Evolutionary conservation across 2,113 vertebrate species (phyloP).

Genomic region (Heliornis fulica): DNA sequence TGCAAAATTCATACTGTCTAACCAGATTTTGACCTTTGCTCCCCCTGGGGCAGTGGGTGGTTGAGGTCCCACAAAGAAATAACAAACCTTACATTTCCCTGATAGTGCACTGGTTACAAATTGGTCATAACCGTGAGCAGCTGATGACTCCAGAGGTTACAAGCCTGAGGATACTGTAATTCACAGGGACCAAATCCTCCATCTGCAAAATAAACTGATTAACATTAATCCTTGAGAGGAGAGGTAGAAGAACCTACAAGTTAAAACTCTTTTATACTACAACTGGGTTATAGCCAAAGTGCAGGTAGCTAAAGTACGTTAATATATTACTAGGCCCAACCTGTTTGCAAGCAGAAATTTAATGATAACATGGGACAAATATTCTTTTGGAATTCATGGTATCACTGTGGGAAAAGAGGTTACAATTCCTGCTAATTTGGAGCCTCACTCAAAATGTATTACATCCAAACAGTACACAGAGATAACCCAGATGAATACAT

Average conservation of each 20-base stretch:
- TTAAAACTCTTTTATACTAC: not conserved
- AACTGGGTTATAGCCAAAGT: not conserved
- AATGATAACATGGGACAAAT: not conserved
- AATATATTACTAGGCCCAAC: not conserved
- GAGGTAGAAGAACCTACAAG: not conserved
- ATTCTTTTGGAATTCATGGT: not conserved
- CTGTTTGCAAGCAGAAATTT: not conserved
- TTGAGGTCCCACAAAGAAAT: not conserved
- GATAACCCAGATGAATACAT: not conserved
- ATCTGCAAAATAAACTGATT: not conserved
- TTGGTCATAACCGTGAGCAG: not conserved
- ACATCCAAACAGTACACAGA: not conserved
- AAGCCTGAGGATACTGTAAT: not conserved
- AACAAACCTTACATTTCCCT: not conserved
- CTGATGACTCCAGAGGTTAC: not conserved
- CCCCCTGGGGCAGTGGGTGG: not conserved
- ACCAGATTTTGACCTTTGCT: not conserved
- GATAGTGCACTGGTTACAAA: not conserved
- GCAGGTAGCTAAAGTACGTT: not conserved
- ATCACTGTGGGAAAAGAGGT: not conserved
- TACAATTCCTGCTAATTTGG: not conserved
- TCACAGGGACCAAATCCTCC: not conserved
- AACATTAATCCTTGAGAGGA: not conserved
- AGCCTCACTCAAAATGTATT: not conserved
- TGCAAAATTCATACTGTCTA: not conserved